These are phyloP conservation scores for Napeogenes inachia DNA, from an alignment of 2,888 invertebrate genomes.

Conservation along the genomic window DNA sequence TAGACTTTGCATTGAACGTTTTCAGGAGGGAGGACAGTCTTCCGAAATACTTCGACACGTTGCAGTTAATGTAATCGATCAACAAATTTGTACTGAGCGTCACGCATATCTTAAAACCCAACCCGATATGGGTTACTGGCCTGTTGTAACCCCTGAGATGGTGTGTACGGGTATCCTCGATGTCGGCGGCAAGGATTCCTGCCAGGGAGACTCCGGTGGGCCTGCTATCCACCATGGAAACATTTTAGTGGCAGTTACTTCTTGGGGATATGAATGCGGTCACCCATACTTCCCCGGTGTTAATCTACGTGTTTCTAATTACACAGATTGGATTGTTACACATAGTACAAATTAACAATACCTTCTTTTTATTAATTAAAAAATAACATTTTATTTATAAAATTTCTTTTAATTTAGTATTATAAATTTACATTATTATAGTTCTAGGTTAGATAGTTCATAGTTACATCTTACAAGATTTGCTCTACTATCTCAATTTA, in stretches of 20 bases:
- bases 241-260: slow-evolving; percentile 58
- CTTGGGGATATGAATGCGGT: slow-evolving; percentile 71
- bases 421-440: too few relatives aligned
- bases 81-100: slow-evolving; percentile 39
- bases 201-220: slow-evolving; percentile 52
- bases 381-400: too few relatives aligned
- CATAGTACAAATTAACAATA: slow-evolving; percentile 20
- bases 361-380: too few relatives aligned
- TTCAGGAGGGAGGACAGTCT: slow-evolving; percentile 25
- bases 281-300: slow-evolving; percentile 68
- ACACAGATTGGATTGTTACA: slow-evolving; percentile 46
- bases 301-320: slow-evolving; percentile 59
- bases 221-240: slow-evolving; percentile 42
- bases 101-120: slow-evolving; percentile 34
- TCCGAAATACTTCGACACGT: slow-evolving; percentile 38
- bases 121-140: slow-evolving; percentile 22
- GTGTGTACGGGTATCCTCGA: slow-evolving; percentile 46
- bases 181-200: slow-evolving; percentile 46
- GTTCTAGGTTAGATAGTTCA: too few relatives aligned
- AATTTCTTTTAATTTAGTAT: too few relatives aligned
- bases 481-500: too few relatives aligned
- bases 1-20: neutral
- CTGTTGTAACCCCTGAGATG: slow-evolving; percentile 44
- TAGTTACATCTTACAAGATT: too few relatives aligned
- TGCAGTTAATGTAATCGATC: slow-evolving; percentile 40